Percentiles rank a stretch among this genome's conserved stretches.
Evolutionary conservation across 2,888 invertebrate species (phyloP).

Genomic region (Blastobasis adustella): DNA sequence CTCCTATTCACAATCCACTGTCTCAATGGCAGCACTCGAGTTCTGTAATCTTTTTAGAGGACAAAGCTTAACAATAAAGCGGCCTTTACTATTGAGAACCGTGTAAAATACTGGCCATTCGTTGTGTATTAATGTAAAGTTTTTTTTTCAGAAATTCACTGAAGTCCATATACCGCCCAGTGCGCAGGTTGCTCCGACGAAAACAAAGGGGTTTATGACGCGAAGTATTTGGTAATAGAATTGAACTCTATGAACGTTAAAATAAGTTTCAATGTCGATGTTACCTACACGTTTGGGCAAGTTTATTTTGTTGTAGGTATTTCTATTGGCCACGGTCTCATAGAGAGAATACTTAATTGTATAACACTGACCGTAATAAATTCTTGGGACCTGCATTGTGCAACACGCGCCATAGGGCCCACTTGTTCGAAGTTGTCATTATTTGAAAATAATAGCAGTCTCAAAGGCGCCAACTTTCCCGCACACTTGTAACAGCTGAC

Average conservation of each 20-base stretch:
- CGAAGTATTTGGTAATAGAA: conserved; percentile 5
- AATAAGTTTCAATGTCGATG: conserved; percentile 11
- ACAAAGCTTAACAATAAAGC: conserved; percentile 57
- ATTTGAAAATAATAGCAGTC: conserved; percentile 27
- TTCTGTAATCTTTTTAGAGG: conserved; percentile 61
- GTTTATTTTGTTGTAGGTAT: conserved; percentile 42
- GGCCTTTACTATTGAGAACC: conserved; percentile 48
- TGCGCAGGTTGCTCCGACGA: conserved; percentile 28
- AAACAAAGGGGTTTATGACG: conserved; percentile 3
- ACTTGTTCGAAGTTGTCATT: conserved; percentile 35
- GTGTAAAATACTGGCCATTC: conserved; percentile 47
- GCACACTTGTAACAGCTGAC: too few species aligned
- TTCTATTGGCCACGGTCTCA: conserved; percentile 49
- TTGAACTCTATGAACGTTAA: conserved; percentile 8
- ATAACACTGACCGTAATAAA: conserved; percentile 57
- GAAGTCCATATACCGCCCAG: conserved; percentile 52
- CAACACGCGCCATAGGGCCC: conserved; percentile 22
- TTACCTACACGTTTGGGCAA: background rate
- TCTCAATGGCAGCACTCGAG: conserved; percentile 63
- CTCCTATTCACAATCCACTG: conserved; percentile 61
- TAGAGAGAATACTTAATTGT: conserved; percentile 48
- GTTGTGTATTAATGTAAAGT: conserved; percentile 61
- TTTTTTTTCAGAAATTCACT: conserved; percentile 55
- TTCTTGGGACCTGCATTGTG: conserved; percentile 32
- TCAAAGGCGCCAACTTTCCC: conserved; percentile 20